Conservation (phyloP, 2,113 vertebrate species). For the Cichladusa arquata region DNA sequence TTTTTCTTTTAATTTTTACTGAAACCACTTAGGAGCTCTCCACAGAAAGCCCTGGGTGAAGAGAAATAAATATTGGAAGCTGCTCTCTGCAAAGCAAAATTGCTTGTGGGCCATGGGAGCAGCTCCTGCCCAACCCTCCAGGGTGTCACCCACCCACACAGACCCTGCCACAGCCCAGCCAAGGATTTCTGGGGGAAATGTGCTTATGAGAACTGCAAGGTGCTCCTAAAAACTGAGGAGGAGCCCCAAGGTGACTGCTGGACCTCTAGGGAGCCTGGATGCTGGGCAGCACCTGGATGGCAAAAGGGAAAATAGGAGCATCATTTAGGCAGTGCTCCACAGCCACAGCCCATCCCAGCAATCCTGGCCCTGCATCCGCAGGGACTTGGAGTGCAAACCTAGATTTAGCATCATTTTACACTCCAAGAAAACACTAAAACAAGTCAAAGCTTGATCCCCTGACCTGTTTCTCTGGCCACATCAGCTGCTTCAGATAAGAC, state of each 20-base stretch:
- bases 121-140: background rate
- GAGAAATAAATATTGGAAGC: background rate
- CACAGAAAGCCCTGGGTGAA: background rate
- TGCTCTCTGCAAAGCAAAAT: background rate
- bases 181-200: background rate
- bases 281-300: background rate
- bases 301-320: background rate
- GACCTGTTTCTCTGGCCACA: background rate
- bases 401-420: background rate
- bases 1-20: background rate
- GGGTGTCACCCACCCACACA: background rate
- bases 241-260: background rate
- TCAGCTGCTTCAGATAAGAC: background rate
- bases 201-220: background rate
- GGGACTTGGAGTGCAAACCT: background rate
- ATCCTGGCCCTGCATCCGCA: background rate
- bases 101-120: rapidly evolving
- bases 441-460: background rate
- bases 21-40: background rate
- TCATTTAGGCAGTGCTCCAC: background rate
- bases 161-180: background rate
- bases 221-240: background rate
- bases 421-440: background rate
- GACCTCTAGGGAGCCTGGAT: background rate
- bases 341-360: background rate